Conservation (phyloP, 2,888 invertebrate genomes). For the Sminthurinus aureus region DNA sequence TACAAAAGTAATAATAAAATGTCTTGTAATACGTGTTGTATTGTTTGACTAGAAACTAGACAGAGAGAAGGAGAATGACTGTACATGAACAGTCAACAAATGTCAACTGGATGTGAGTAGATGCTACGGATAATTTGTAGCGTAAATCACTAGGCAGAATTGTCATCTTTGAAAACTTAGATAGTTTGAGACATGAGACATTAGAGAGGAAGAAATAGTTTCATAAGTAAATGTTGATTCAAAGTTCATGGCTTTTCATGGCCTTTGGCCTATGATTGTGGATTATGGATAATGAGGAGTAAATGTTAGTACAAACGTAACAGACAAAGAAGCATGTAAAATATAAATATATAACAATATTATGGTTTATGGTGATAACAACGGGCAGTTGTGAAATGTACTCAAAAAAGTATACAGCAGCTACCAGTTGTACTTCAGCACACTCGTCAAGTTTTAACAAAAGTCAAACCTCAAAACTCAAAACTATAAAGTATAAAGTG, state of each 20-base stretch:
- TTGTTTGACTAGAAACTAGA: neutral
- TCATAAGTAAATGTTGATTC: neutral
- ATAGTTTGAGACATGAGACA: neutral
- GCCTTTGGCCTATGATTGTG: neutral
- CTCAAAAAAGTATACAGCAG: neutral
- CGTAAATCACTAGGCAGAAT: neutral
- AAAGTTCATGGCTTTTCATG: conserved; percentile 17
- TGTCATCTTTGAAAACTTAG: neutral
- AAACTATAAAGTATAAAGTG: neutral
- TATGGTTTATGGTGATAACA: neutral
- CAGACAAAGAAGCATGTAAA: neutral
- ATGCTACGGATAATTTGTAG: neutral
- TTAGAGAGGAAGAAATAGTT: neutral
- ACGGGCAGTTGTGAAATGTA: neutral
- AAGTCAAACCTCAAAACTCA: neutral
- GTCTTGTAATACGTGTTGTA: neutral
- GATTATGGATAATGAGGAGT: neutral
- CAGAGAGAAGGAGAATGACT: no score
- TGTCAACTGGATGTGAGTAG: neutral
- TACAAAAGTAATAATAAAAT: neutral
- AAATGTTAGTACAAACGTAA: conserved; percentile 7
- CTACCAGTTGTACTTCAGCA: neutral
- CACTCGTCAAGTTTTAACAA: neutral
- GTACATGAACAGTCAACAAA: neutral
- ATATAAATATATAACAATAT: neutral